phyloP scores from a whole-genome alignment of 2,888 invertebrate species.

The Nipponacmea schrenckii region DNA sequence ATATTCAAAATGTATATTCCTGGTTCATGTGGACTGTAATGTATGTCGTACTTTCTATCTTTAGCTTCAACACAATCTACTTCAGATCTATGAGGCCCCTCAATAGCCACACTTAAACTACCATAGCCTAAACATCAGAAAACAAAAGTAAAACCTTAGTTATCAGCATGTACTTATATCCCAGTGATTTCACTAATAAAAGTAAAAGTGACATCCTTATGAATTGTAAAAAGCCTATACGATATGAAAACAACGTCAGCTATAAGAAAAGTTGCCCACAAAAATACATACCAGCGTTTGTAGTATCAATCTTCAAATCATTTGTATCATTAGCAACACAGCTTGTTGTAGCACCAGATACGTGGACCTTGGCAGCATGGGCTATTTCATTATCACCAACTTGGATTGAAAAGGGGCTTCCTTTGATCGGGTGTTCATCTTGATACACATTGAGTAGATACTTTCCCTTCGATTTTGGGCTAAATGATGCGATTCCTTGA shows the following conservation, averaged over 20 bases:
- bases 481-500: slow-evolving; percentile 86
- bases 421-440: slow-evolving; percentile 91
- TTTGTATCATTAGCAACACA: slow-evolving; percentile 96
- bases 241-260: too few species aligned
- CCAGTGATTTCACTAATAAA: too few species aligned
- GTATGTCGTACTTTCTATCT: slow-evolving; percentile 89
- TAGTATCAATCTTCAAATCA: slow-evolving; percentile 89
- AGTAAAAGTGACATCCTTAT: too few species aligned
- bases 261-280: too few species aligned
- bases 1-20: slow-evolving; percentile 96
- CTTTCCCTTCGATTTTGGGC: slow-evolving; percentile 88
- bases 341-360: slow-evolving; percentile 67
- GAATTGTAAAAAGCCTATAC: too few species aligned
- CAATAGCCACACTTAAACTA: slow-evolving; percentile 90
- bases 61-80: slow-evolving; percentile 94
- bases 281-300: slow-evolving; percentile 79
- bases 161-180: too few species aligned
- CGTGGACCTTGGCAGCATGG: slow-evolving; percentile 93
- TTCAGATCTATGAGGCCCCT: slow-evolving; percentile 91
- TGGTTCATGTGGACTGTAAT: slow-evolving; percentile 93
- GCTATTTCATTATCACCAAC: slow-evolving; percentile 91
- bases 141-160: too few species aligned
- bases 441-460: slow-evolving; percentile 94
- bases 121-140: slow-evolving; percentile 78
- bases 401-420: slow-evolving; percentile 94